Evolutionary conservation across 2,113 vertebrate genomes (phyloP).

Genomic region (Oreotrochilus melanogaster): DNA sequence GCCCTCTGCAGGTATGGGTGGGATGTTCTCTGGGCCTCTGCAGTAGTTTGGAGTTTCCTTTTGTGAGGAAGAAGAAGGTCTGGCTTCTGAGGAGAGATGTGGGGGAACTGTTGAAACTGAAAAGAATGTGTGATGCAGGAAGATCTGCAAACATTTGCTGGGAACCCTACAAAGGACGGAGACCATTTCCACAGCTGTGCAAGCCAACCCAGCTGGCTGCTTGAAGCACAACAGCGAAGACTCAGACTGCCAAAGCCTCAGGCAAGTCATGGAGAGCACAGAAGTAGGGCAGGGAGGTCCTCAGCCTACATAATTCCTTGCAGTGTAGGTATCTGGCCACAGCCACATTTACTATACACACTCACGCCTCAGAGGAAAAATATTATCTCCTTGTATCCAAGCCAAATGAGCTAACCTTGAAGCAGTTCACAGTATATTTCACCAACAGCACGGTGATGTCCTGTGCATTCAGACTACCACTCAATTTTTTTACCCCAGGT

Average conservation of each 20-base stretch:
- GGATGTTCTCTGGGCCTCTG: background rate
- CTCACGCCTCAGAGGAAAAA: background rate
- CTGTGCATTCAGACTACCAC: background rate
- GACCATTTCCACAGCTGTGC: background rate
- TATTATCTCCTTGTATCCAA: background rate
- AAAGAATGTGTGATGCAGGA: fast-evolving
- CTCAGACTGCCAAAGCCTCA: background rate
- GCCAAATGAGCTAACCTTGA: background rate
- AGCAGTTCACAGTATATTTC: background rate
- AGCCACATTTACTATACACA: background rate
- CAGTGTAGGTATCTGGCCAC: background rate
- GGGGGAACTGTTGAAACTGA: background rate
- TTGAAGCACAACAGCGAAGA: background rate
- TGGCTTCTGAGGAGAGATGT: background rate
- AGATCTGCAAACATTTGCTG: background rate
- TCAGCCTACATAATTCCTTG: background rate
- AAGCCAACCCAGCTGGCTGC: background rate
- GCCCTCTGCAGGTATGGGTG: background rate
- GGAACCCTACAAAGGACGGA: background rate
- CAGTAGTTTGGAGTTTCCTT: background rate
- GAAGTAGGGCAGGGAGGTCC: background rate
- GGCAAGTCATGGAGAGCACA: fast-evolving
- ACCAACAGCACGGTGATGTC: background rate
- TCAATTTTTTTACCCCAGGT: fast-evolving
- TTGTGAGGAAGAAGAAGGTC: background rate